A percentile compares a stretch with the other conserved stretches of the same genome.
Conservation (phyloP, 2,888 invertebrate genomes). For the Liodrosophila aerea region DNA sequence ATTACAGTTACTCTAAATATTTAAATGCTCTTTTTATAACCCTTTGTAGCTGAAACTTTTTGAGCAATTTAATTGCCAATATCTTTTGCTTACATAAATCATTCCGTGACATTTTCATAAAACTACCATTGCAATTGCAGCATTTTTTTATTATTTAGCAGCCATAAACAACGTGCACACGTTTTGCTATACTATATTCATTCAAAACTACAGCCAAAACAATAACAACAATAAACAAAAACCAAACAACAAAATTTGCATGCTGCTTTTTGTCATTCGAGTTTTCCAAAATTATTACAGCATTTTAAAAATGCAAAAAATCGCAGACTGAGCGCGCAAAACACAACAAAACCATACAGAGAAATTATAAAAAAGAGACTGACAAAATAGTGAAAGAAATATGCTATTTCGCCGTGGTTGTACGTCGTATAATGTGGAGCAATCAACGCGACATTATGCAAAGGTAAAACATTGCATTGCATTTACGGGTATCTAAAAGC, state of each 20-base stretch:
- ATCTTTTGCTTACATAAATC: neutral
- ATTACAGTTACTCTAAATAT: too few species aligned
- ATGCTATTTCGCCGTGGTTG: constrained; percentile 81
- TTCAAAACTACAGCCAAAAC: constrained; percentile 28
- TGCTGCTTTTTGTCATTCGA: constrained; percentile 8
- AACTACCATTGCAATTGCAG: neutral
- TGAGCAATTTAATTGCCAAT: neutral
- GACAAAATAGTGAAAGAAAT: neutral
- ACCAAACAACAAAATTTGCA: constrained; percentile 30
- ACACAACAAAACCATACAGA: constrained; percentile 3
- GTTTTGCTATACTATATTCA: constrained; percentile 32
- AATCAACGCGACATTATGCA: constrained; percentile 79
- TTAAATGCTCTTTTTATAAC: too few species aligned
- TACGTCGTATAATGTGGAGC: constrained; percentile 80
- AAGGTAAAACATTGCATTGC: constrained; percentile 77
- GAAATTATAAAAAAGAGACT: neutral
- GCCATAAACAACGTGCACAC: constrained; percentile 20
- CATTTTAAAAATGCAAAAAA: constrained; percentile 25
- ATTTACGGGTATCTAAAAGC: constrained; percentile 33
- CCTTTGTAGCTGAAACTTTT: too few species aligned
- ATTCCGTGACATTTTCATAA: constrained; percentile 1
- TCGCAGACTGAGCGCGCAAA: constrained; percentile 15
- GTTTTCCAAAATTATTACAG: constrained; percentile 20
- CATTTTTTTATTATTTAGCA: constrained; percentile 10
- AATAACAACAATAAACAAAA: neutral